Evolutionary conservation across 2,888 invertebrate genomes (phyloP), one percentile per base, ranked within the genome.

Genomic region (Drosophila mettleri): DNA sequence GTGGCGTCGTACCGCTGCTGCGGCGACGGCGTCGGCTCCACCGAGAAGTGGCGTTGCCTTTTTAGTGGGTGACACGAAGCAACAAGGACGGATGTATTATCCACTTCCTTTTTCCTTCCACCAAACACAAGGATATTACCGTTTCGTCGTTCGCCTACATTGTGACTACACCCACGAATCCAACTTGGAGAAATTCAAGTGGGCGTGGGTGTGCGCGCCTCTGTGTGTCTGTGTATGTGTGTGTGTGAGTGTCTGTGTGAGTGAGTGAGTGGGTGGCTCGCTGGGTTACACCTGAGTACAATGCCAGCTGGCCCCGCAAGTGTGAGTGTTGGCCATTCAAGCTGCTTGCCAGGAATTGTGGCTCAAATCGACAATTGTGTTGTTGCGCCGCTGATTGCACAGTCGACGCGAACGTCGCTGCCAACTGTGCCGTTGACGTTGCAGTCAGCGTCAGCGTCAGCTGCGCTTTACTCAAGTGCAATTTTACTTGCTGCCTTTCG

Each of bases 101-200:
- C 92, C 92, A 92, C 92, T 92, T 92, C 92, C 92, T 92, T 92
- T 92, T 92, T 92, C 92, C 92, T 92, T 92, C 92, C 92, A 92
- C 92, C 92, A 92, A 92, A 92, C 92, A 92, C 92, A 92, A 92
- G 92, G 92, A 92, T 92, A 92, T 92, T 92, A 92, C 92, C 92
- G 92, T 92, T 92, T 92, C 92, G 91, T 91, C 90, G 90, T 62
- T 86, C 81, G 68, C 74, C 78, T 78, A 74, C 82, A 68, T 61
- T 51, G 24, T 53, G 53, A 63, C 68, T 55, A 62, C 55, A 63
- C 54, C 36, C 70, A 60, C 58, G 53, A 48, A 49, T 49, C 49
- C 51, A 48, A 70, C 39, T 45, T 69, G 61, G 43, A 57, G 55
- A 59, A 59, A 64, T 59, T 69, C 54, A 52, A 45, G 68, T 62